Evolutionary conservation across 2,888 invertebrate genomes (phyloP).

Genomic region (Rambutsinella grinnellia): DNA sequence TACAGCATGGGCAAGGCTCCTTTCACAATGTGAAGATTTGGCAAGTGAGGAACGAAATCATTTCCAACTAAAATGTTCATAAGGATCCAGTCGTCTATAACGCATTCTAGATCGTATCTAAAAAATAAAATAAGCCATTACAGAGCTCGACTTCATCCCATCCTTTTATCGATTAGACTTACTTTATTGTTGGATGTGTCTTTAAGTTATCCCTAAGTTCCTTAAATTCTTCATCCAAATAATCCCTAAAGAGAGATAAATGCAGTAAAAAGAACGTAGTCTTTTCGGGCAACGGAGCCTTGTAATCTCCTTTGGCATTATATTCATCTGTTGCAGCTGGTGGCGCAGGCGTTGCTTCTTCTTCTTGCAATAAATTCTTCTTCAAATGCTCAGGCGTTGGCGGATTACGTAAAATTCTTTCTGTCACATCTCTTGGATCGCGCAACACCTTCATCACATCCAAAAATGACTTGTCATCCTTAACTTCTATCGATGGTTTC

Average conservation of each 20-base stretch:
- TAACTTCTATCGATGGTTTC: neutral
- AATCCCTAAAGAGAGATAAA: constrained; percentile 91
- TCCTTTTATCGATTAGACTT: constrained; percentile 20
- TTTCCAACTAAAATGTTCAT: constrained; percentile 98
- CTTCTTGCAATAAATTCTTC: no score
- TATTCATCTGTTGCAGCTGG: constrained; percentile 47
- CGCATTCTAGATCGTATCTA: constrained; percentile 84
- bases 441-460: constrained; percentile 21
- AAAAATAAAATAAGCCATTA: neutral
- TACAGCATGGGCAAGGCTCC: constrained; percentile 91
- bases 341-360: neutral
- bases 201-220: constrained; percentile 55
- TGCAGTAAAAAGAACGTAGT: constrained; percentile 94
- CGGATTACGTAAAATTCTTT: neutral
- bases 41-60: constrained; percentile 97
- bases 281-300: constrained; percentile 82
- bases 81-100: constrained; percentile 97
- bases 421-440: neutral
- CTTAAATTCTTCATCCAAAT: constrained; percentile 90
- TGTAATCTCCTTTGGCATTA: constrained; percentile 64
- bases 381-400: neutral
- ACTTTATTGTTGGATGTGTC: constrained; percentile 55
- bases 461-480: constrained; percentile 27
- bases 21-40: constrained; percentile 92
- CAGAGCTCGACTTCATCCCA: neutral